Evolutionary conservation across 2,797 vertebrate species (phyloP), one percentile per base, ranked within the genome.

Genomic region (Eutrigla gurnardus): DNA sequence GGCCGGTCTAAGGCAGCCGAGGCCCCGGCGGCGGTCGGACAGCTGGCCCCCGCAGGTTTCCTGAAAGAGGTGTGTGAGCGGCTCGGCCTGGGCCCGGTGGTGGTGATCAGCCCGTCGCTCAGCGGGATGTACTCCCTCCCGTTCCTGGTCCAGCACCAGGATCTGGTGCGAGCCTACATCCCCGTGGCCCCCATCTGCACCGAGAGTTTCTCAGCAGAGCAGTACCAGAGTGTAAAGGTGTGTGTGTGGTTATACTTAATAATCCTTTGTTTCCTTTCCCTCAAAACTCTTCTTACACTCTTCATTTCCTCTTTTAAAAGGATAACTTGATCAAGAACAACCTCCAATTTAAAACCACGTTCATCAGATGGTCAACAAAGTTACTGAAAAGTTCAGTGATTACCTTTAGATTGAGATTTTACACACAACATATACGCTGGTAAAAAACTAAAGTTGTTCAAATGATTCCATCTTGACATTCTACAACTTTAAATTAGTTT

Each of bases 81-180:
- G 57, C 92, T 99, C 88, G 59, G 89, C 53, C 88, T 97, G 74
- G 93, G 88, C 10, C 90, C 94, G 0, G 96, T 92, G 0, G 98
- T 97, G 82, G 86, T 99, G 87, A 88, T 99, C 92, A 99, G 98
- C 88, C 98, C 98, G 0, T 99, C 98, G 0, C 92, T 99, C 83
- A 99, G 98, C 0, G 98, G 98, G 81, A 98, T 98, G 97, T 99
- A 98, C 87, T 97, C 97, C 0, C 94, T 99, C 68, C 97, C 98
- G 4, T 97, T 97, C 93, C 94, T 99, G 68, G 86, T 94, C 3
- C 93, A 96, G 81, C 94, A 97, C 70, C 92, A 88, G 55, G 84
- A 92, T 25, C 91, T 95, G 80, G 54, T 99, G 7, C 95, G 91
- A 67, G 98, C 94, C 8, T 99, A 96, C 17, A 77, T 99, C 53